Evolutionary conservation across 1,140 invertebrate genomes (phyloP).

Genomic region (Gerris buenoi): DNA sequence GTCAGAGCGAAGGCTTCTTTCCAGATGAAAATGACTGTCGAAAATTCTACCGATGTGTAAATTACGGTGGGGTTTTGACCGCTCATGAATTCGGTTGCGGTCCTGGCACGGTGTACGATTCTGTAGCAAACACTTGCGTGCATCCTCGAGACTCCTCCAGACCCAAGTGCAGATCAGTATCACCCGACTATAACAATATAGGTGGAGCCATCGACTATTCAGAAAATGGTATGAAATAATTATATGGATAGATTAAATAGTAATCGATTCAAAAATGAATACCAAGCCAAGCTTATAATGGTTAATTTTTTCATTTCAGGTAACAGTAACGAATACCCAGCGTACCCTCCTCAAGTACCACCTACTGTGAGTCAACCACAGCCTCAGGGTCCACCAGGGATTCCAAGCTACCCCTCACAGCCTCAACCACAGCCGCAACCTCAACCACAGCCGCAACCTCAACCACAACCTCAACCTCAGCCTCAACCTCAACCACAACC

Average conservation of each 20-base stretch:
- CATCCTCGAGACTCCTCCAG: slow-evolving; percentile 44
- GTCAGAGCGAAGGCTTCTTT: slow-evolving; percentile 40
- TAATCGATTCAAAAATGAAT: background rate
- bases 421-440: too few relatives aligned
- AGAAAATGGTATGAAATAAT: background rate
- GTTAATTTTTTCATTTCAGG: background rate
- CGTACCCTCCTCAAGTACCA: background rate
- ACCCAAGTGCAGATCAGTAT: slow-evolving; percentile 24
- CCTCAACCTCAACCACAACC: slow-evolving; percentile 2
- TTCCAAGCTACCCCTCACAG: background rate
- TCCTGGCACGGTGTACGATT: slow-evolving; percentile 52
- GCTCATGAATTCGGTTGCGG: slow-evolving; percentile 49
- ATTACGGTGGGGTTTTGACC: slow-evolving; percentile 28
- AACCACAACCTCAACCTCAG: too few relatives aligned
- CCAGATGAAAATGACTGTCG: slow-evolving; percentile 37
- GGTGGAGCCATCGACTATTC: background rate
- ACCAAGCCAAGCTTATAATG: background rate
- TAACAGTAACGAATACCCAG: background rate
- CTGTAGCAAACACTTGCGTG: slow-evolving; percentile 45
- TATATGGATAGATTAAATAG: background rate
- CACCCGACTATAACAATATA: background rate
- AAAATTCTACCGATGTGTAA: slow-evolving; percentile 41
- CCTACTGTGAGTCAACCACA: slow-evolving; percentile 4
- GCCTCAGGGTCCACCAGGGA: slow-evolving; percentile 7
- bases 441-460: too few relatives aligned